Base-by-base conservation (phyloP, 2,797 vertebrate species). In the Hippocampus kuda region DNA sequence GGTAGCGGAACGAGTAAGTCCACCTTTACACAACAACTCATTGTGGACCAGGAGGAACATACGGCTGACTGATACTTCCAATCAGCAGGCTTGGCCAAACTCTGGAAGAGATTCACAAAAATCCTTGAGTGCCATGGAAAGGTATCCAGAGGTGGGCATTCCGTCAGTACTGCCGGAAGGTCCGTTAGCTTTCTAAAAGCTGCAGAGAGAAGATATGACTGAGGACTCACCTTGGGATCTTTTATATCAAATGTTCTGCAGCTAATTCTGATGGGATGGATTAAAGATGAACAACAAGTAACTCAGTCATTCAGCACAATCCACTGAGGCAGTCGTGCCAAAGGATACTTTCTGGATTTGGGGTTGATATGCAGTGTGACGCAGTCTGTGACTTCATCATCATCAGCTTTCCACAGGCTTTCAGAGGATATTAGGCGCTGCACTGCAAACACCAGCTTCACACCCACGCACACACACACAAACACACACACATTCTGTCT, bases 331-430 rank as follows among this genome's bases (percentile, higher is more conserved):
- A 22, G 18, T 16, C 15, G 7, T 2, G 24, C 5, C 53, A 72
- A 92, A 94, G 91, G 96, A 96, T 99, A 99, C 97, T 97, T 98
- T 68, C 91, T 94, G 49, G 95, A 93, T 86, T 91, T 88, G 78
- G 92, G 93, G 83, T 95, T 98, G 84, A 98, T 77, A 8, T 97
- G 94, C 83, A 99, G 89, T 0, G 90, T 86, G 67, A 93, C 89
- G 68, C 92, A 88, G 54, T 98, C 96, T 0, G 91, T 91, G 72
- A 93, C 66, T 1, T 98, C 95, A 4, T 94, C 92, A 0, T 94
- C 94, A 27, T 83, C 65, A 48, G 85, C 82, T 69, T 65, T 89
- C 96, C 96, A 98, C 12, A 96, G 81, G 41, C 86, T 84, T 69
- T 93, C 94, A 27, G 89, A 93, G 73, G 82, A 90, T 75, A 95